Conservation (phyloP, 2,888 invertebrate species). For the Ptychoptera albimana region DNA sequence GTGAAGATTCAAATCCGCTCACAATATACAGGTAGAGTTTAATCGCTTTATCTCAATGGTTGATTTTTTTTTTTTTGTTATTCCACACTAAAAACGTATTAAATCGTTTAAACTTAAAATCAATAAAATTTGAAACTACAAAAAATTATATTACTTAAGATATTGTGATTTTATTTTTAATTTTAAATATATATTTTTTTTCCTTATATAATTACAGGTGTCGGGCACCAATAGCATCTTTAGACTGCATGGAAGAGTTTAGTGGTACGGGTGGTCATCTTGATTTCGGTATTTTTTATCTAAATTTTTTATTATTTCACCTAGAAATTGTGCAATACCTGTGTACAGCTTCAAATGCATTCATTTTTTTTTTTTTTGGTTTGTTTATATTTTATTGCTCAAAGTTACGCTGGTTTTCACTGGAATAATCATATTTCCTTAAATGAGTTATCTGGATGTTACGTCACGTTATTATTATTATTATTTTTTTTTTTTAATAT, state of each 20-base stretch:
- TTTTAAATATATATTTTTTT: neutral
- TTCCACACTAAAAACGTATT: no score
- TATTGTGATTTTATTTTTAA: neutral
- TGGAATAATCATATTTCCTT: no score
- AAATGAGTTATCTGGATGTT: no score
- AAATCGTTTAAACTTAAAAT: no score
- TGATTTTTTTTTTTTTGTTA: neutral
- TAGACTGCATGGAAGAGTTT: constrained; percentile 91
- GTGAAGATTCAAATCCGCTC: constrained; percentile 73
- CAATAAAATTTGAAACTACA: no score
- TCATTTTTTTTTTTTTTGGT: neutral
- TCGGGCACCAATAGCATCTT: constrained; percentile 80
- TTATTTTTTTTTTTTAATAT: no score
- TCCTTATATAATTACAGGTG: constrained; percentile 41
- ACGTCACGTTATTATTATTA: no score
- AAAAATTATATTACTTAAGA: neutral
- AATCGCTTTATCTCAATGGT: neutral
- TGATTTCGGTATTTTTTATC: constrained; percentile 28
- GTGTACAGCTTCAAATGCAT: neutral
- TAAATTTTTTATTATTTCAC: neutral
- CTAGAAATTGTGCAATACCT: neutral
- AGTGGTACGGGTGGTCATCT: constrained; percentile 45
- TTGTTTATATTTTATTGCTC: no score
- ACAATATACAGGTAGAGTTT: constrained; percentile 74
- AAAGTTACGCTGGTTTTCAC: no score